phyloP scores from a whole-genome alignment of 2,888 invertebrate genomes.

The Trimorus sp. region DNA sequence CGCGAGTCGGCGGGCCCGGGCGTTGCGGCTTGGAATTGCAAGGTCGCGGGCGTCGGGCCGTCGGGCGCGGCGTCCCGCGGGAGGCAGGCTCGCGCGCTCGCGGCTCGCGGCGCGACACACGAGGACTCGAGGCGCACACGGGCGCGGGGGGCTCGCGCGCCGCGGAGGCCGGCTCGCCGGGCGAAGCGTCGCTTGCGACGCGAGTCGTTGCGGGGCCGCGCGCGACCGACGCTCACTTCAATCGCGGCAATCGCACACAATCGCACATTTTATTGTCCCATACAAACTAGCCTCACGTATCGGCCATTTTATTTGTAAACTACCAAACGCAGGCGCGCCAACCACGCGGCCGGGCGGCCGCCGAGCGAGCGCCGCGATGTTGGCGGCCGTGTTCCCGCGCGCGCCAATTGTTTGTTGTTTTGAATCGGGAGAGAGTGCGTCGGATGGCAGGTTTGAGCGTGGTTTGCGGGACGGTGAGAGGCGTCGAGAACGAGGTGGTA shows the following conservation, averaged over 20 bases:
- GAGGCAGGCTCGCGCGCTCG: conserved; percentile 72
- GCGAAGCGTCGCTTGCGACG: conserved; percentile 54
- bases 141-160: conserved; percentile 41
- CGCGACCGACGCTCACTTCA: conserved; percentile 75
- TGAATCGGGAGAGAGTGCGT: no score
- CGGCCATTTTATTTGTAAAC: conserved; percentile 82
- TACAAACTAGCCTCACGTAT: conserved; percentile 80
- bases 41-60: conserved; percentile 39
- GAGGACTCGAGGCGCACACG: conserved; percentile 49
- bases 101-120: conserved; percentile 42
- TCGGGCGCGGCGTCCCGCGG: conserved; percentile 51
- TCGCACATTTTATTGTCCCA: conserved; percentile 77
- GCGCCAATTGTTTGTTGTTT: conserved; percentile 70
- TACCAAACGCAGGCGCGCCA: conserved; percentile 80
- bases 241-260: conserved; percentile 72
- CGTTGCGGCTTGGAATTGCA: no score
- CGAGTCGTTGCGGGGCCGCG: conserved; percentile 69
- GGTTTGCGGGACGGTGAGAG: no score
- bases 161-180: conserved; percentile 35
- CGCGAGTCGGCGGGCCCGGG: no score
- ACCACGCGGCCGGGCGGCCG: conserved; percentile 78
- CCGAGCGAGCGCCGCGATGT: conserved; percentile 68
- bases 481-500: no score
- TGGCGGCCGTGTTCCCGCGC: conserved; percentile 76
- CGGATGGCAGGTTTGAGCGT: no score